Base-by-base conservation (phyloP, 2,797 vertebrate species). In the Myripristis murdjan region DNA sequence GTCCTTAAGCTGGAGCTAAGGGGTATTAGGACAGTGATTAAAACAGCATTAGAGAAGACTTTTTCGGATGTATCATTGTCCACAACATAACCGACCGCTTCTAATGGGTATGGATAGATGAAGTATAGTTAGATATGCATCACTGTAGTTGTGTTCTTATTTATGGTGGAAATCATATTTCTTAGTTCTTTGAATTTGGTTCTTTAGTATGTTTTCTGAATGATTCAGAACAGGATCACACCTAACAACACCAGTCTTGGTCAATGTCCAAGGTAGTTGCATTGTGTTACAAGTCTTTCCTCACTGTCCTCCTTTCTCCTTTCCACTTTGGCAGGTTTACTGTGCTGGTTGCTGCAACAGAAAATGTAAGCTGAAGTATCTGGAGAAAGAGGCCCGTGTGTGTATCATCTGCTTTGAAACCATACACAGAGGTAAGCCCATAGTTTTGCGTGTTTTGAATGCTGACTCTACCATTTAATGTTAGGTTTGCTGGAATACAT, bases 311-410 rank as follows among this genome's bases (percentile, higher is more conserved):
- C n/a, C n/a, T n/a, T n/a, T n/a, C 0, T 58, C 48, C 26, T 70
- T 26, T 72, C 47, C 31, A 33, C 35, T 75, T 81, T 67, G 82
- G 52, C 93, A 99, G 98, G 97, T 99, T 6, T 99, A 97, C 90
- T 99, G 98, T 81, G 93, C 95, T 1, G 87, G 87, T 55, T 99
- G 98, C 93, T 99, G 98, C 93, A 98, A 94, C 91, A 94, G 95
- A 68, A 99, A 95, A 87, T 97, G 95, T 89, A 96, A 96, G 78
- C 94, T 99, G 18, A 96, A 95, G 8, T 99, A 98, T 81, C 83
- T 98, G 92, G 97, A 98, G 53, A 99, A 98, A 67, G 97, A 99
- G 92, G 98, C 97, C 70, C 95, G 98, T 53, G 97, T 99, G 47
- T 99, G 98, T 78, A 90, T 95, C 83, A 55, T 94, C 89, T 99